These are phyloP conservation scores for Koerneria pararmatus DNA, from an alignment of 2,888 invertebrate species.

Conservation along the genomic window DNA sequence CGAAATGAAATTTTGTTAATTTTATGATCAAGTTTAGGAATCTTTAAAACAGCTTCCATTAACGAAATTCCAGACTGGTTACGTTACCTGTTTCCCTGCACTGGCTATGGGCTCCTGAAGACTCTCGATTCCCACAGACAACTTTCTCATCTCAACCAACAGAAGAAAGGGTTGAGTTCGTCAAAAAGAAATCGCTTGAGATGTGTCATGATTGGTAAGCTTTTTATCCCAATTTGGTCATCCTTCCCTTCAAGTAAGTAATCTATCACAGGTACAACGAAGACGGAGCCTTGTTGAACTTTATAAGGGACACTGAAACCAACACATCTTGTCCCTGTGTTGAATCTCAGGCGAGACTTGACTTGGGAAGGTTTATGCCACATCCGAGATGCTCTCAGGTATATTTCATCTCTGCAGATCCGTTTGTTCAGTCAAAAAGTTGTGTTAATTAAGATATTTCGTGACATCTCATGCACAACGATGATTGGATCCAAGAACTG, in stretches of 20 bases:
- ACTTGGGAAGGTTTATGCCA: conserved; percentile 86
- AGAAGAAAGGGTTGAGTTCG: conserved; percentile 37
- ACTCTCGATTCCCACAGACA: conserved; percentile 39
- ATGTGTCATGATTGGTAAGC: conserved; percentile 57
- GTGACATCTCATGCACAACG: conserved; percentile 70
- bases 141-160: conserved; percentile 39
- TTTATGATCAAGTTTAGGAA: not conserved
- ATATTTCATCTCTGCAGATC: too few species aligned
- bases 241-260: not conserved
- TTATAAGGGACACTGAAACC: conserved; percentile 58
- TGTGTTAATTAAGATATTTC: conserved; percentile 50
- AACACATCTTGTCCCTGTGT: conserved; percentile 73
- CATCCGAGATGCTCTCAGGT: conserved; percentile 54
- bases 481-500: conserved; percentile 88
- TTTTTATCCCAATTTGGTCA: not conserved
- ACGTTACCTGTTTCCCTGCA: conserved; percentile 59
- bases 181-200: conserved; percentile 50
- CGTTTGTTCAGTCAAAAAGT: too few species aligned
- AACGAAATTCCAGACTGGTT: conserved; percentile 40
- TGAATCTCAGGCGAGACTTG: conserved; percentile 80
- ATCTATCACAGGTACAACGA: conserved; percentile 46
- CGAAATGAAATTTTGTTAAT: not conserved
- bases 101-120: conserved; percentile 56
- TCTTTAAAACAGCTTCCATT: not conserved
- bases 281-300: conserved; percentile 57